A percentile compares a stretch with the other conserved stretches of the same genome.
These are phyloP conservation scores for Azemiops feae DNA, from an alignment of 2,113 vertebrate species.

Conservation along the genomic window DNA sequence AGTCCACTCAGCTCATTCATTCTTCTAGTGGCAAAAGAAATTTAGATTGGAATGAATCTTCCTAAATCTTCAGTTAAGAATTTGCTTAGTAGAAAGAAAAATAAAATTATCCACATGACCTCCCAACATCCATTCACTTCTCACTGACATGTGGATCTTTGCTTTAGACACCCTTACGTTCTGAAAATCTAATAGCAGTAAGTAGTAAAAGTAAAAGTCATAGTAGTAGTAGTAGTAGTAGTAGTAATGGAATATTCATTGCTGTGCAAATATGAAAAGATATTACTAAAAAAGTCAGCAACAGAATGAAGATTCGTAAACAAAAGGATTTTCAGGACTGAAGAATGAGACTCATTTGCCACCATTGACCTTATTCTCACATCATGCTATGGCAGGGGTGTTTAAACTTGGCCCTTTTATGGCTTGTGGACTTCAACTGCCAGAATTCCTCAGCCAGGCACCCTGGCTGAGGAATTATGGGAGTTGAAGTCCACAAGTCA, in stretches of 20 bases:
- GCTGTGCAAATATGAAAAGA: neutral
- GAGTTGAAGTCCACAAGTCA: no score
- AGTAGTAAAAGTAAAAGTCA: neutral
- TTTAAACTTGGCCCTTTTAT: no score
- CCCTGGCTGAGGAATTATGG: no score
- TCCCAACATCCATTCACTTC: neutral
- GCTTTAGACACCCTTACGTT: neutral
- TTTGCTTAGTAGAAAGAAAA: neutral
- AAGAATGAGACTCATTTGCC: neutral
- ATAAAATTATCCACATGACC: neutral
- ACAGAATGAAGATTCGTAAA: neutral
- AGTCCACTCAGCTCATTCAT: neutral
- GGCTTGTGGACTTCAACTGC: no score
- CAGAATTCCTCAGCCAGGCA: no score
- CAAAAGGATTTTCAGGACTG: neutral
- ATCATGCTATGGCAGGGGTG: neutral
- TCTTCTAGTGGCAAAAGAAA: neutral
- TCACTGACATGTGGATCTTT: neutral
- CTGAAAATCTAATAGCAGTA: neutral
- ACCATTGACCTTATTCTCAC: neutral
- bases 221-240: no score
- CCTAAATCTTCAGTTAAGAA: neutral
- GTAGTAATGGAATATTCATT: neutral
- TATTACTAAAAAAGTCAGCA: neutral
- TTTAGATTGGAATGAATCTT: neutral